Evolutionary conservation across 2,113 vertebrate genomes (phyloP).

Genomic region (Alouatta palliata): DNA sequence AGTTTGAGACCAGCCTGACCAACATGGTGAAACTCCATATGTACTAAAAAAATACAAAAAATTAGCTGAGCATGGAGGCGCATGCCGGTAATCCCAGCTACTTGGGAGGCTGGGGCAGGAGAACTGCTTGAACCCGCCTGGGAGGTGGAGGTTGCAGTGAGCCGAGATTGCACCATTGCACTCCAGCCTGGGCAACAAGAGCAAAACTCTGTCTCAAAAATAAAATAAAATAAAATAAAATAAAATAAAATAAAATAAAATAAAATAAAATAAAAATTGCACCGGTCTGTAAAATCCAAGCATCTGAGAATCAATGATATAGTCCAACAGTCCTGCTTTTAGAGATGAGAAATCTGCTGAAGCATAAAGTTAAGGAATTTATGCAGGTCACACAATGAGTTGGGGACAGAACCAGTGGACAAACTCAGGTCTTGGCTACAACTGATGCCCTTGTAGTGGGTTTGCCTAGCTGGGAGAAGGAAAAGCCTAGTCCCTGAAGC

Average conservation of each 20-base stretch:
- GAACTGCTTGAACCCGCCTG: neutral
- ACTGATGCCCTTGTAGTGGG: neutral
- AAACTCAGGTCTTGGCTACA: neutral
- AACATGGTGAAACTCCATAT: neutral
- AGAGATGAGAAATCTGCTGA: neutral
- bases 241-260: neutral
- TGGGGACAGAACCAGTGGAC: neutral
- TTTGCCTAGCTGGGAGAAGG: neutral
- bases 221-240: too few relatives aligned
- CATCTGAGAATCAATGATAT: neutral
- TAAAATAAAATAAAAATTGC: neutral
- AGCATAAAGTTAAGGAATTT: neutral
- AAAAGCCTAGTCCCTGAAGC: neutral
- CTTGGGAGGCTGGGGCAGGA: neutral
- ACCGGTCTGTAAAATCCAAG: neutral
- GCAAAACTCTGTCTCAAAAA: neutral
- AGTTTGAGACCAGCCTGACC: neutral
- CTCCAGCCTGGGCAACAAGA: neutral
- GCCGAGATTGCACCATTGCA: neutral
- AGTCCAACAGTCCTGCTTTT: neutral
- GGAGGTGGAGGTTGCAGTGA: neutral
- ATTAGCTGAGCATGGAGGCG: neutral
- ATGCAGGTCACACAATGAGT: neutral
- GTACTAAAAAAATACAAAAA: neutral
- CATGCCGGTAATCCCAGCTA: neutral